phyloP scores from a whole-genome alignment of 2,888 invertebrate genomes.

The Orthosia incerta region DNA sequence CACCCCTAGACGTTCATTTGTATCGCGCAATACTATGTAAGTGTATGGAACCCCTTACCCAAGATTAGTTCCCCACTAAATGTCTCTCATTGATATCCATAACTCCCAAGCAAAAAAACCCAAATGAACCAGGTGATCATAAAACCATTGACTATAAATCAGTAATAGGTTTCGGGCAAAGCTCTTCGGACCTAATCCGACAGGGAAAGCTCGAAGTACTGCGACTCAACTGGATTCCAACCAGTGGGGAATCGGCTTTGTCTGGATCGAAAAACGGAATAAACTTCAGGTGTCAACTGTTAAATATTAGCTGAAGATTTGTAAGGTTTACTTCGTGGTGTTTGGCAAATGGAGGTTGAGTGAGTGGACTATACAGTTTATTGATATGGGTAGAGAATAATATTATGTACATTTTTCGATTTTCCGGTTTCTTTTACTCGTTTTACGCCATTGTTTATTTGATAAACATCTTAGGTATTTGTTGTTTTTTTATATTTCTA shows the following conservation, averaged over 20 bases:
- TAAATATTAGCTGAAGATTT: constrained; percentile 57
- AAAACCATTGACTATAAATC: constrained; percentile 51
- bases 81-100: neutral
- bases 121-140: constrained; percentile 29
- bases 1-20: no score
- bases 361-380: neutral
- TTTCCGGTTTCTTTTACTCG: no score
- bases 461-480: no score
- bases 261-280: constrained; percentile 60
- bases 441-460: no score
- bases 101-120: constrained; percentile 7
- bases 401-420: no score
- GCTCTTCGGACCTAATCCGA: constrained; percentile 52
- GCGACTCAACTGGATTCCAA: constrained; percentile 49
- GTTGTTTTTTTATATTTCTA: no score
- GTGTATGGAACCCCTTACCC: no score
- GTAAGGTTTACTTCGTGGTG: constrained; percentile 6
- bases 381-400: neutral
- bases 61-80: neutral
- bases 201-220: constrained; percentile 47
- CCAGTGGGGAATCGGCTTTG: constrained; percentile 59
- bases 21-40: no score
- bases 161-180: constrained; percentile 57
- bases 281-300: constrained; percentile 62
- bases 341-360: neutral